Evolutionary conservation across 2,797 vertebrate genomes (phyloP), one percentile per base, ranked within the genome.

Genomic region (Sebastes nivosus): DNA sequence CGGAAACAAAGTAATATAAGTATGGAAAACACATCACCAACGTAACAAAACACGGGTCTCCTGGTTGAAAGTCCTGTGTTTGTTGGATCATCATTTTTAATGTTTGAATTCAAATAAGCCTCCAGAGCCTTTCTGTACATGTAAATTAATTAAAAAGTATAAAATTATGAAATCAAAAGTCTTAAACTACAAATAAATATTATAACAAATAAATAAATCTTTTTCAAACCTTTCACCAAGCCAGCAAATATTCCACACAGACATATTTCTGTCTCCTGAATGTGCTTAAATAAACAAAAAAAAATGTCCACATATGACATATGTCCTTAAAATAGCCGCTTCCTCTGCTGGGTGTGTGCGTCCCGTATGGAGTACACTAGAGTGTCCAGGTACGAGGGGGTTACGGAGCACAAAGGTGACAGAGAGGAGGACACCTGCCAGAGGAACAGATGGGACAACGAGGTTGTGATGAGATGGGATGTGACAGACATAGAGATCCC

Each of bases 401-500:
- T 52, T 24, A 20, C 4, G 30, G 72, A 38, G 75, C 69, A 63
- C 61, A 75, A 58, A 85, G 89, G 87, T 86, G 79, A 84, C 60
- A 38, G 83, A 69, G 84, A 76, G 67, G 83, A 83, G 85, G 85
- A 87, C 83, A 77, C 87, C 87, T 86, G 85, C 89, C 83, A 77
- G 76, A 73, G 70, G 63, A 86, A 55, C 91, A 93, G 92, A 94
- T 91, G 92, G 88, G 79, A 73, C 72, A 61, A 76, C 11, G 66
- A 2, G 81, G 79, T 11, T 38, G 74, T 89, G 90, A 93, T 14
- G 88, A 85, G 83, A 93, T 93, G 75, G 60, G 86, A 88, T 70
- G 83, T 72, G 90, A 93, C 88, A 82, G 84, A 79, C 70, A 38
- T 68, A 57, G 77, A 68, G 81, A 84, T 86, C 87, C 89, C 89